phyloP scores from a whole-genome alignment of 2,888 invertebrate genomes.

The Chymomyza fuscimana region DNA sequence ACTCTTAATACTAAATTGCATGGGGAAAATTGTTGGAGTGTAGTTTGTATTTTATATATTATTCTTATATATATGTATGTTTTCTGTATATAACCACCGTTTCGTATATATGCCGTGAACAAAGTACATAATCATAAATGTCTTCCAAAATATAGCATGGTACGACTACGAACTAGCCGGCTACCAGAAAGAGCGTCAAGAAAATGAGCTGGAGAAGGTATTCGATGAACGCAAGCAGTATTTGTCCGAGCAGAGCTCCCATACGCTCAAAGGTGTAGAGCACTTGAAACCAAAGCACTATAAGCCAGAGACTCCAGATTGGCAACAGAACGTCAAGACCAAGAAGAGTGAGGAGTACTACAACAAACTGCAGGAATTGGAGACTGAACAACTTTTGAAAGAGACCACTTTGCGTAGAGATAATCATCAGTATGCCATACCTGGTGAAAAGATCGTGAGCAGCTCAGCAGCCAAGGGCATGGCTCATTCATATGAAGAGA shows the following conservation, averaged over 20 bases:
- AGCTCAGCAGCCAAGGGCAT: constrained; percentile 91
- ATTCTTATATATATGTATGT: constrained; percentile 19
- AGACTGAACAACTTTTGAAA: constrained; percentile 91
- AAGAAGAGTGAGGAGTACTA: constrained; percentile 93
- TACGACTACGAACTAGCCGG: constrained; percentile 92
- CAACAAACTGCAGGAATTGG: constrained; percentile 89
- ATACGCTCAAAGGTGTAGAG: constrained; percentile 82
- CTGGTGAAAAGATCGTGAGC: constrained; percentile 89
- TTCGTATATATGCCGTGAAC: constrained; percentile 7
- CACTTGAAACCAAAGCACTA: constrained; percentile 84
- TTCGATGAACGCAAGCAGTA: constrained; percentile 91
- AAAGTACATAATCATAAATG: constrained; percentile 35
- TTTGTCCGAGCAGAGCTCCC: constrained; percentile 84
- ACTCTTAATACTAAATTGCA: constrained; percentile 19
- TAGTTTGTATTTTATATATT: background rate
- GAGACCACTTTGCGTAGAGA: constrained; percentile 89
- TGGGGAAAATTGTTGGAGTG: constrained; percentile 20
- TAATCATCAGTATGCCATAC: constrained; percentile 90
- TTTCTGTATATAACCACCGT: constrained; percentile 13
- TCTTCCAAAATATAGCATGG: constrained; percentile 85
- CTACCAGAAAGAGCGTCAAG: constrained; percentile 89
- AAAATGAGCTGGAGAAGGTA: constrained; percentile 91
- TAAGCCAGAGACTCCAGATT: constrained; percentile 89
- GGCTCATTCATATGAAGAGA: constrained; percentile 92
- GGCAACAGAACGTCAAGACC: constrained; percentile 90